Conservation (phyloP, 2,113 vertebrate genomes). For the Eubucco bourcierii region DNA sequence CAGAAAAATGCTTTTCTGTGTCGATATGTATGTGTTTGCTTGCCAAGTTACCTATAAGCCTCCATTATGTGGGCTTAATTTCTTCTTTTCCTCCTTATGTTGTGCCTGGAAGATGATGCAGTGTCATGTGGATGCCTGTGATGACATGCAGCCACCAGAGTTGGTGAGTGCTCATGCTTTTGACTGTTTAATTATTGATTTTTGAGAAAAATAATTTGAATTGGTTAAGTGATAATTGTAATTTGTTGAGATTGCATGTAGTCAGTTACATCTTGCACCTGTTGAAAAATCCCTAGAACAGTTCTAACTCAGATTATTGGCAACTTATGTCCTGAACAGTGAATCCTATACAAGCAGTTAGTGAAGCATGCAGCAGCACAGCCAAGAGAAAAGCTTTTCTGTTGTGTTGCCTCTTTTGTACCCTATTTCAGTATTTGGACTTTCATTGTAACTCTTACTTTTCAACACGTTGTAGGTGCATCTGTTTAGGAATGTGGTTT, state of each 20-base stretch:
- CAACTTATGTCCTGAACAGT: not conserved
- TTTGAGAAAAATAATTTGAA: not conserved
- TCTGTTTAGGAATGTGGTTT: not conserved
- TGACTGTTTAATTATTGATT: not conserved
- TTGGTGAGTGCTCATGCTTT: slow-evolving; percentile 47
- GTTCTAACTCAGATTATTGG: not conserved
- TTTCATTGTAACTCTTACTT: not conserved
- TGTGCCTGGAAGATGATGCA: slow-evolving; percentile 66
- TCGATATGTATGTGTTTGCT: not conserved
- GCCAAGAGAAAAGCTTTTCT: not conserved
- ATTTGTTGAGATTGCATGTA: not conserved
- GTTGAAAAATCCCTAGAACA: not conserved
- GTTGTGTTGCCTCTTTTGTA: not conserved
- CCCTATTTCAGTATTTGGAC: not conserved
- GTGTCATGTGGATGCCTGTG: slow-evolving; percentile 71
- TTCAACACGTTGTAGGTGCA: not conserved
- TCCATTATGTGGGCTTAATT: not conserved
- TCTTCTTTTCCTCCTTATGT: not conserved
- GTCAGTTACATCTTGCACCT: not conserved
- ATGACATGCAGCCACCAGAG: slow-evolving; percentile 71
- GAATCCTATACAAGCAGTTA: not conserved
- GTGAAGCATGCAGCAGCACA: not conserved
- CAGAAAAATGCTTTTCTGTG: not conserved
- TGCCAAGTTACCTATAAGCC: not conserved
- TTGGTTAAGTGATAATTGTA: not conserved